Evolutionary conservation across 1,140 invertebrate genomes (phyloP).

Genomic region (Papilio machaon): DNA sequence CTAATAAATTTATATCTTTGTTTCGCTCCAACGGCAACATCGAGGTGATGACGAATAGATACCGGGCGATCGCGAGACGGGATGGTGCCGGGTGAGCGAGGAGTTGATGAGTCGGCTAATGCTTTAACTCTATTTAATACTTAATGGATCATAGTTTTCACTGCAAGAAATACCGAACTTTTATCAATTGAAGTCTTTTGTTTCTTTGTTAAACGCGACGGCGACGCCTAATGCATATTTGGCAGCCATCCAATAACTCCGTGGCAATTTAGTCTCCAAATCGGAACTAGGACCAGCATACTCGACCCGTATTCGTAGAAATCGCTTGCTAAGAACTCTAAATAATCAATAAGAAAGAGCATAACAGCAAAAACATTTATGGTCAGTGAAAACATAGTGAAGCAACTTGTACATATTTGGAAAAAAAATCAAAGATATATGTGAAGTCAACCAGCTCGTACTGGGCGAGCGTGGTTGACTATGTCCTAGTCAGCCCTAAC

Average conservation of each 20-base stretch:
- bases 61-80: too few relatives aligned
- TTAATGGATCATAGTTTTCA: background rate
- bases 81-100: too few relatives aligned
- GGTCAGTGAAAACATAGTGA: background rate
- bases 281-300: background rate
- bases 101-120: too few relatives aligned
- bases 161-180: background rate
- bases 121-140: background rate
- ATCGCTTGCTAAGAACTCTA: background rate
- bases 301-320: conserved; percentile 14
- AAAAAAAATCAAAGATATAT: background rate
- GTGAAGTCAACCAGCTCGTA: too few relatives aligned
- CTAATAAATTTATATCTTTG: too few relatives aligned
- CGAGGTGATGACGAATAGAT: too few relatives aligned
- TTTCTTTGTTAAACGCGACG: background rate
- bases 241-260: conserved; percentile 21
- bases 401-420: background rate
- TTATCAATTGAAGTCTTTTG: background rate
- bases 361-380: background rate
- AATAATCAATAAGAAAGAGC: background rate
- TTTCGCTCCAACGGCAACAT: too few relatives aligned
- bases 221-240: background rate
- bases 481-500: too few relatives aligned
- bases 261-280: conserved; percentile 21
- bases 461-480: too few relatives aligned